Conservation (phyloP, 2,797 vertebrate genomes). For the Vultur gryphus region DNA sequence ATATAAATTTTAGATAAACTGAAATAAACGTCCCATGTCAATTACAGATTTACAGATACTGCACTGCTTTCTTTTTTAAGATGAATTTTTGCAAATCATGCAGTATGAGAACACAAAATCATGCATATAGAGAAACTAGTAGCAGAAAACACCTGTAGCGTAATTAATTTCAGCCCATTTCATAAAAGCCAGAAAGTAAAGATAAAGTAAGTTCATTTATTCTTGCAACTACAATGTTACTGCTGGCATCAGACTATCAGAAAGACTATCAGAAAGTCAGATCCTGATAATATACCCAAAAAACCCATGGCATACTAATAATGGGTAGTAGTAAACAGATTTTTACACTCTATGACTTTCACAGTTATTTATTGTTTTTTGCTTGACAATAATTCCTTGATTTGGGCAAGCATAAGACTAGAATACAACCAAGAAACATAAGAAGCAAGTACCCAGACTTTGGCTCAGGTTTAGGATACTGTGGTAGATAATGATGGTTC, state of each 20-base stretch:
- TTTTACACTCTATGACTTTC: neutral
- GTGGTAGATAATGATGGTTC: neutral
- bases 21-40: neutral
- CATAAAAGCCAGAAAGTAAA: neutral
- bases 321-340: neutral
- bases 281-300: neutral
- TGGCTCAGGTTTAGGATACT: neutral
- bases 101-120: neutral
- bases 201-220: neutral
- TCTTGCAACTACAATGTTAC: neutral
- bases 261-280: neutral
- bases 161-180: neutral
- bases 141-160: neutral
- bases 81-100: neutral
- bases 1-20: neutral
- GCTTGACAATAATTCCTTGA: neutral
- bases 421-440: neutral
- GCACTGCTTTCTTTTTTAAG: neutral
- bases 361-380: neutral
- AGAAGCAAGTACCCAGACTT: neutral
- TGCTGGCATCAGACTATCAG: neutral
- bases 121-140: neutral
- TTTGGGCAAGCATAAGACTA: neutral
- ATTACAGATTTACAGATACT: slow-evolving; percentile 5
- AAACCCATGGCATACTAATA: neutral